Conservation (phyloP, 2,113 vertebrate genomes). For the Eptatretus burgeri region DNA sequence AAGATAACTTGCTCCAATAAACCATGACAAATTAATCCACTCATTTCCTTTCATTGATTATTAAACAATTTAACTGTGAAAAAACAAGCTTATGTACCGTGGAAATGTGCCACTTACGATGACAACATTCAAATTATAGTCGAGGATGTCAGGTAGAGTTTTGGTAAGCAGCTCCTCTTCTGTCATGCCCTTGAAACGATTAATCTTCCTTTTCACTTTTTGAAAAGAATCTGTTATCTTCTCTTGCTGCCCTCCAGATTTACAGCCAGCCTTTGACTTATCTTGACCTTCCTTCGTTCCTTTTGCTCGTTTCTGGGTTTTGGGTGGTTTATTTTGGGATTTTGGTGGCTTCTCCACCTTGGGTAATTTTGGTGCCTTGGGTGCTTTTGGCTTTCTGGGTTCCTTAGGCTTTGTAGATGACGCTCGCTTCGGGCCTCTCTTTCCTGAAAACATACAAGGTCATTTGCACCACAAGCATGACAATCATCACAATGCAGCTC, state of each 20-base stretch:
- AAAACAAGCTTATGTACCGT: neutral
- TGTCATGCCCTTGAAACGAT: slow-evolving; percentile 78
- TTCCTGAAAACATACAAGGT: no score
- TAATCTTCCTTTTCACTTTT: slow-evolving; percentile 71
- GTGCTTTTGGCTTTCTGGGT: neutral
- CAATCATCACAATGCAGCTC: no score
- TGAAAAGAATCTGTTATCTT: slow-evolving; percentile 88
- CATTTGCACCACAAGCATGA: no score
- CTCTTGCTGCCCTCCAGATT: slow-evolving; percentile 46
- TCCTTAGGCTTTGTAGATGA: neutral
- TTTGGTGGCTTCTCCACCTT: neutral
- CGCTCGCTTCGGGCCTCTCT: no score
- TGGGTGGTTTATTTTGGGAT: slow-evolving; percentile 10
- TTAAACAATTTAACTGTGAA: no score
- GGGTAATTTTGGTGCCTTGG: neutral
- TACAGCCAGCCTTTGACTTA: neutral
- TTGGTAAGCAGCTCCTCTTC: slow-evolving; percentile 85
- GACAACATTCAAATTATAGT: slow-evolving; percentile 73
- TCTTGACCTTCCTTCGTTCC: slow-evolving; percentile 17
- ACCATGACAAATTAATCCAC: no score
- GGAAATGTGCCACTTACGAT: slow-evolving; percentile 34
- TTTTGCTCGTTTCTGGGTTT: slow-evolving; percentile 17
- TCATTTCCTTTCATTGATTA: no score
- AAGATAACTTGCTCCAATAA: no score
- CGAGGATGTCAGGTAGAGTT: slow-evolving; percentile 78